These are phyloP conservation scores for Muschampia plurimacula DNA, from an alignment of 2,888 invertebrate species.

Conservation along the genomic window DNA sequence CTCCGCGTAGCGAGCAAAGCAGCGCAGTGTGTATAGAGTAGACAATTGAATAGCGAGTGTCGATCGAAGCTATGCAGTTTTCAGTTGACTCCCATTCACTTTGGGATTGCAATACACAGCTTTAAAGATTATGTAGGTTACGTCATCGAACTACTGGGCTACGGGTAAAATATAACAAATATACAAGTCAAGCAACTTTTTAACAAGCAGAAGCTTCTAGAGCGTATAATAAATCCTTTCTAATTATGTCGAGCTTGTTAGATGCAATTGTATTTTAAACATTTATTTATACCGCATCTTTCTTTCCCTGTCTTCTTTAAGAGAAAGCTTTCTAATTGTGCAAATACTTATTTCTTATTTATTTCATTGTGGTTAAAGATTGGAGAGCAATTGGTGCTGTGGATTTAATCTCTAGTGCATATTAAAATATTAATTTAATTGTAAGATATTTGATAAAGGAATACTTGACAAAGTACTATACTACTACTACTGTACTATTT, in stretches of 20 bases:
- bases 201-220: not conserved
- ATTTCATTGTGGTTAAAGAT: not conserved
- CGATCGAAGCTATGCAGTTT: slow-evolving; percentile 8
- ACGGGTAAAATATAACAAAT: not conserved
- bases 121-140: not conserved
- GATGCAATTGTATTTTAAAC: not conserved
- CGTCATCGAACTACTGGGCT: not conserved
- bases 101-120: slow-evolving; percentile 6
- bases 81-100: slow-evolving; percentile 14
- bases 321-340: not conserved
- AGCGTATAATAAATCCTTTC: not conserved
- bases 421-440: not conserved
- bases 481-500: not conserved
- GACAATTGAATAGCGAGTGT: not conserved
- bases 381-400: not conserved
- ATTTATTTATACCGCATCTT: not conserved
- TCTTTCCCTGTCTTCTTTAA: slow-evolving; percentile 2
- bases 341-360: not conserved
- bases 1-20: too few relatives aligned
- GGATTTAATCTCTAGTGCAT: not conserved
- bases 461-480: too few relatives aligned
- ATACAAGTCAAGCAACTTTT: not conserved
- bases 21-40: not conserved
- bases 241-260: not conserved
- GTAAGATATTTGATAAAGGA: not conserved